These are phyloP conservation scores for Acipenser oxyrinchus DNA, from an alignment of 2,797 vertebrate genomes.

Conservation along the genomic window DNA sequence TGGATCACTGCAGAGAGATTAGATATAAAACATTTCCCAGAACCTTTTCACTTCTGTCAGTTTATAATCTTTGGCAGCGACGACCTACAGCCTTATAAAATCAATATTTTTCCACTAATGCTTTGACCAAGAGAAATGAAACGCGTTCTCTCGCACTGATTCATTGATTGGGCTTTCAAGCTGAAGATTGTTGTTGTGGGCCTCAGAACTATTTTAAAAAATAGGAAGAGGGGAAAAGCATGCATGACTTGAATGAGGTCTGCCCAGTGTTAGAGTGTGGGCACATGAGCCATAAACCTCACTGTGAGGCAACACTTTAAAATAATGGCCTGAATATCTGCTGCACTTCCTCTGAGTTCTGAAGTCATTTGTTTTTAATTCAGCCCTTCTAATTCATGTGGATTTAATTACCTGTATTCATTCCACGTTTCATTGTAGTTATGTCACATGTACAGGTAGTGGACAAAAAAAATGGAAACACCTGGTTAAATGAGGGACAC, in stretches of 20 bases:
- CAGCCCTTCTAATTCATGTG: neutral
- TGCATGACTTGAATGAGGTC: too few relatives aligned
- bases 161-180: slow-evolving; percentile 1
- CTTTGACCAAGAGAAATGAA: neutral
- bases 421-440: too few relatives aligned
- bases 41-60: neutral
- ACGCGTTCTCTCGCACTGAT: neutral
- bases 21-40: slow-evolving; percentile 1
- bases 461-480: too few relatives aligned
- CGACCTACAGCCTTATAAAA: slow-evolving; percentile 1
- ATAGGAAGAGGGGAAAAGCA: too few relatives aligned
- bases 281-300: too few relatives aligned
- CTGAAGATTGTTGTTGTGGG: neutral
- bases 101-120: slow-evolving; percentile 8
- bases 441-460: too few relatives aligned
- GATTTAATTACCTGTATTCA: too few relatives aligned
- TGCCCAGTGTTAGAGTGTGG: too few relatives aligned
- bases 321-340: too few relatives aligned
- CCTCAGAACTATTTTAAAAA: neutral
- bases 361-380: neutral
- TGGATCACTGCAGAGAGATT: neutral
- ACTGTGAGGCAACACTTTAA: too few relatives aligned
- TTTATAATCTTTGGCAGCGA: neutral
- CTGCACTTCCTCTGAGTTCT: neutral
- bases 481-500: too few relatives aligned